phyloP scores from a whole-genome alignment of 1,140 invertebrate genomes.

The Drosophila sturtevanti region DNA sequence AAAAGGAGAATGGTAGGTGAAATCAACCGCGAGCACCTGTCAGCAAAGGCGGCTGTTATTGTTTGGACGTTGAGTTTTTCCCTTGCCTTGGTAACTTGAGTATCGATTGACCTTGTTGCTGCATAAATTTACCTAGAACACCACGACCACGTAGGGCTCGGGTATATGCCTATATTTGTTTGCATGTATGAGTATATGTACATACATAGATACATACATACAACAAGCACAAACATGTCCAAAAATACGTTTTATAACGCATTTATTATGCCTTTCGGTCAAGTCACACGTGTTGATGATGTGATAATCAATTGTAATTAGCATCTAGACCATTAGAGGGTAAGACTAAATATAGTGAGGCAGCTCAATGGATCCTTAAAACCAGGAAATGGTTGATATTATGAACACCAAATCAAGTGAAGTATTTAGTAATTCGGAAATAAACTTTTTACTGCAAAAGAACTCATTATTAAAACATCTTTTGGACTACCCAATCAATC shows the following conservation, averaged over 20 bases:
- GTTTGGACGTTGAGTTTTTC: slow-evolving; percentile 54
- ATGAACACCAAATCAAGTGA: too few species aligned
- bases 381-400: neutral
- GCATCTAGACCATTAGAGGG: slow-evolving; percentile 22
- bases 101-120: slow-evolving; percentile 79
- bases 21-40: slow-evolving; percentile 47
- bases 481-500: too few species aligned
- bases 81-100: slow-evolving; percentile 68
- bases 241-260: slow-evolving; percentile 19
- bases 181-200: too few species aligned
- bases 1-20: slow-evolving; percentile 1
- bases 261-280: slow-evolving; percentile 47
- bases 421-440: too few species aligned
- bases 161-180: slow-evolving; percentile 15
- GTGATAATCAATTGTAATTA: slow-evolving; percentile 43
- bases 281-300: slow-evolving; percentile 15
- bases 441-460: too few species aligned
- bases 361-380: slow-evolving; percentile 12
- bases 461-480: too few species aligned
- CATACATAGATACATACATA: too few species aligned
- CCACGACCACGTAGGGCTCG: neutral
- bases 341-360: slow-evolving; percentile 31
- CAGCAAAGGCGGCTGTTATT: slow-evolving; percentile 59
- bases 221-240: slow-evolving; percentile 10
- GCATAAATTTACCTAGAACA: slow-evolving; percentile 56